Percentiles rank a stretch among this genome's conserved stretches.
phyloP scores from a whole-genome alignment of 23 tunicate species.

The Ciona savignyi region DNA sequence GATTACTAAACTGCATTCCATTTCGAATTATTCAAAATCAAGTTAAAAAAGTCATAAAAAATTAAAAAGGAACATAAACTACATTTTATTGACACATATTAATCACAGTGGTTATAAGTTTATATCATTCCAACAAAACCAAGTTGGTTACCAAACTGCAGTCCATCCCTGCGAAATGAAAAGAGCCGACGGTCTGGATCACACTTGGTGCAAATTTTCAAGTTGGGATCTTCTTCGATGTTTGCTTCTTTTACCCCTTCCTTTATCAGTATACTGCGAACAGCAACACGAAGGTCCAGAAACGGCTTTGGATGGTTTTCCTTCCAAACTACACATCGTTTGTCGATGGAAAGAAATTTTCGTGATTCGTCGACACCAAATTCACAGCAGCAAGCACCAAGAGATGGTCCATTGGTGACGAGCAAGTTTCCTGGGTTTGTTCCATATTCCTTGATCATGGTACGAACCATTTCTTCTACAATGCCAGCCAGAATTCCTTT shows the following conservation, averaged over 20 bases:
- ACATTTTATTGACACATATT: too few species aligned
- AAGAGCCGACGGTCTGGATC: constrained; percentile 56
- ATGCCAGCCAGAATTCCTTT: constrained; percentile 67
- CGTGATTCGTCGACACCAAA: constrained; percentile 59
- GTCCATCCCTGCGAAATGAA: constrained; percentile 66
- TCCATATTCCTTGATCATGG: constrained; percentile 52
- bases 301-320: constrained; percentile 39
- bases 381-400: constrained; percentile 83
- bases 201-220: constrained; percentile 72
- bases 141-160: constrained; percentile 85
- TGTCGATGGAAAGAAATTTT: constrained; percentile 35
- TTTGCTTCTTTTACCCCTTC: constrained; percentile 29
- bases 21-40: too few species aligned
- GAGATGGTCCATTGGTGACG: constrained; percentile 70
- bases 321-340: constrained; percentile 63
- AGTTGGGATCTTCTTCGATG: constrained; percentile 35
- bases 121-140: constrained; percentile 50
- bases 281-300: constrained; percentile 64
- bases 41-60: too few species aligned
- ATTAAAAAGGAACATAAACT: too few species aligned
- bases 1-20: too few species aligned
- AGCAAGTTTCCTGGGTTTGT: constrained; percentile 45
- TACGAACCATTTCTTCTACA: constrained; percentile 28
- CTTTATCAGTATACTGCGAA: constrained; percentile 22
- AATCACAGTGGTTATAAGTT: too few species aligned